Conservation (phyloP, 2,797 vertebrate species). For the Alfaro cultratus region DNA sequence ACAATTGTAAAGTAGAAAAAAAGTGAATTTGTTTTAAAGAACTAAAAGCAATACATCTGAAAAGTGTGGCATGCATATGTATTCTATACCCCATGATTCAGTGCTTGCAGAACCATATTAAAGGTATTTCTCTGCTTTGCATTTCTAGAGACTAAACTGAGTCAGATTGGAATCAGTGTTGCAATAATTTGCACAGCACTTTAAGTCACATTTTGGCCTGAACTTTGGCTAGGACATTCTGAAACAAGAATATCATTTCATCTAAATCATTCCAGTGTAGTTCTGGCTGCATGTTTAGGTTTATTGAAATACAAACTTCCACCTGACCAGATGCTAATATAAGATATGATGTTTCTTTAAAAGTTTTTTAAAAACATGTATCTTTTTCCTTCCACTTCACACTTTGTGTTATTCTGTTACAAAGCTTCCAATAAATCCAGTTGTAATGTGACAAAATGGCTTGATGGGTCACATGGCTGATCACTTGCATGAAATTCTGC, state of each 20-base stretch:
- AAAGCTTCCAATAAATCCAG: neutral
- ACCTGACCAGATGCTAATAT: neutral
- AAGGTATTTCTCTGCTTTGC: neutral
- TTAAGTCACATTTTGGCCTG: neutral
- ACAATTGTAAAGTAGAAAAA: neutral
- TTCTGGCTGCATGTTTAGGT: neutral
- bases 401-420: neutral
- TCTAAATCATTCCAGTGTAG: neutral
- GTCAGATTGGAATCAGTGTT: neutral
- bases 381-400: neutral
- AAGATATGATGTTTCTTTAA: neutral
- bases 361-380: neutral
- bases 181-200: neutral
- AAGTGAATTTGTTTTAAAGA: neutral
- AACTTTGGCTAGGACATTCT: neutral
- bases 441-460: neutral
- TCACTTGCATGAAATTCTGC: neutral
- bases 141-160: neutral
- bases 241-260: neutral
- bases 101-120: neutral
- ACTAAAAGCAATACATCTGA: neutral
- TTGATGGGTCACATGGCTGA: constrained; percentile 20
- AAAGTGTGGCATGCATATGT: neutral
- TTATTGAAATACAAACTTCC: neutral
- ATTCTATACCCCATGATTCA: neutral